Percentiles rank a stretch among this genome's conserved stretches.
These are phyloP conservation scores for Pollenia griseotomentosa DNA, from an alignment of 2,888 invertebrate genomes.

Conservation along the genomic window DNA sequence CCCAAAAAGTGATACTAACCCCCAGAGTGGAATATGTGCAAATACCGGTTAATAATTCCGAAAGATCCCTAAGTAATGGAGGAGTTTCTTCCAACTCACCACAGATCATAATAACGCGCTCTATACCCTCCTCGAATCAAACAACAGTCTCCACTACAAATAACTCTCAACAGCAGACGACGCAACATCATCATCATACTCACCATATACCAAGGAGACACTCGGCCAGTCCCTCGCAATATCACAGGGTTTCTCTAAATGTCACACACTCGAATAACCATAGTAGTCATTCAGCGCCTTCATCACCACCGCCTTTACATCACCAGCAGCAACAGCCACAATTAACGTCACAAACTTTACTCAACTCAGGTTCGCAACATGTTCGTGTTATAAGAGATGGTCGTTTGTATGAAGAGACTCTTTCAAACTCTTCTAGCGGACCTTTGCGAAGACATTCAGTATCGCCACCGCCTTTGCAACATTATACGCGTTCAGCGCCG, in stretches of 20 bases:
- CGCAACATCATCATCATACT: conserved; percentile 65
- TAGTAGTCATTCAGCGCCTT: conserved; percentile 72
- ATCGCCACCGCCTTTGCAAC: conserved; percentile 80
- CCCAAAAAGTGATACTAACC: conserved; percentile 82
- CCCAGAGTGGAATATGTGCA: conserved; percentile 82
- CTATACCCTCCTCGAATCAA: conserved; percentile 68
- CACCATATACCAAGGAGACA: conserved; percentile 78
- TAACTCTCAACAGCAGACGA: conserved; percentile 56
- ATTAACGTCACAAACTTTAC: conserved; percentile 69
- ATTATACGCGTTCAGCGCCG: conserved; percentile 80
- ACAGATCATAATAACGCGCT: conserved; percentile 82
- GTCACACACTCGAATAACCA: conserved; percentile 40
- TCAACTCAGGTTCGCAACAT: conserved; percentile 77
- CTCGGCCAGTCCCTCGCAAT: conserved; percentile 81
- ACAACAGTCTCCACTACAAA: conserved; percentile 66
- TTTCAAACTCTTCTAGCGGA: conserved; percentile 67
- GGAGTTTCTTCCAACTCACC: conserved; percentile 71
- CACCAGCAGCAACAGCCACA: conserved; percentile 73
- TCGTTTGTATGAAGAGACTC: conserved; percentile 82
- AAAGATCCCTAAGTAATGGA: conserved; percentile 64
- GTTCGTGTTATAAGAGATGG: conserved; percentile 84
- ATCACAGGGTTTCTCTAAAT: conserved; percentile 75
- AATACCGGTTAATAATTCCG: conserved; percentile 59
- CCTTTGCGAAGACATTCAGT: conserved; percentile 77
- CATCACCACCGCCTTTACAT: conserved; percentile 76